A percentile compares a stretch with the other conserved stretches of the same genome.
Evolutionary conservation across 2,113 vertebrate species (phyloP).

Genomic region (Elanoides forficatus): DNA sequence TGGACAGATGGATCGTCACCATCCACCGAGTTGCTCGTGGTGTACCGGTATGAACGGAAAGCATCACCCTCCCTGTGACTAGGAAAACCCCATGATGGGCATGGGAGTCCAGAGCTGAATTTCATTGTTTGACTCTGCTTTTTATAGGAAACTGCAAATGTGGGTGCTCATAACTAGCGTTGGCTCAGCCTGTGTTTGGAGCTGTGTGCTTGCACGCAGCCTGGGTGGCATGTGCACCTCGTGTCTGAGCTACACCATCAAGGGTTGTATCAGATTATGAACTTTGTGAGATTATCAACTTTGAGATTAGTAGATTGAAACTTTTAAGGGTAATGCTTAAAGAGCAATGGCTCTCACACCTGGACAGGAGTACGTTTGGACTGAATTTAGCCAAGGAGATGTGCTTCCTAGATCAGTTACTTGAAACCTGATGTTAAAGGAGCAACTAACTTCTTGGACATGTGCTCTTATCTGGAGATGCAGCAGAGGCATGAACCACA

Average conservation of each 20-base stretch:
- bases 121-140: not conserved
- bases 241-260: not conserved
- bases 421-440: not conserved
- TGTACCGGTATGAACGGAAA: not conserved
- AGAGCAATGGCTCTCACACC: rapidly evolving
- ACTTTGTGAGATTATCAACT: not conserved
- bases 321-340: not conserved
- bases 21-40: not conserved
- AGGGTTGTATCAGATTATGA: rapidly evolving
- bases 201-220: rapidly evolving
- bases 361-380: not conserved
- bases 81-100: not conserved
- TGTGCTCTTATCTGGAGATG: not conserved
- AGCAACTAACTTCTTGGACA: not conserved
- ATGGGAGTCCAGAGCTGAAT: not conserved
- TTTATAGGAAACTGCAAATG: not conserved
- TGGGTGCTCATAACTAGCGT: rapidly evolving
- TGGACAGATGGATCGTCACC: not conserved
- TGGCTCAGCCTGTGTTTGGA: not conserved
- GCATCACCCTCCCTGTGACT: not conserved
- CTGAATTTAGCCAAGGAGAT: not conserved
- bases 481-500: not conserved
- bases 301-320: not conserved
- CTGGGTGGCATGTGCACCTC: rapidly evolving
- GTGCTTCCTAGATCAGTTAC: too few relatives aligned